phyloP scores from a whole-genome alignment of 2,797 vertebrate genomes.

The Rhinichthys osculus region DNA sequence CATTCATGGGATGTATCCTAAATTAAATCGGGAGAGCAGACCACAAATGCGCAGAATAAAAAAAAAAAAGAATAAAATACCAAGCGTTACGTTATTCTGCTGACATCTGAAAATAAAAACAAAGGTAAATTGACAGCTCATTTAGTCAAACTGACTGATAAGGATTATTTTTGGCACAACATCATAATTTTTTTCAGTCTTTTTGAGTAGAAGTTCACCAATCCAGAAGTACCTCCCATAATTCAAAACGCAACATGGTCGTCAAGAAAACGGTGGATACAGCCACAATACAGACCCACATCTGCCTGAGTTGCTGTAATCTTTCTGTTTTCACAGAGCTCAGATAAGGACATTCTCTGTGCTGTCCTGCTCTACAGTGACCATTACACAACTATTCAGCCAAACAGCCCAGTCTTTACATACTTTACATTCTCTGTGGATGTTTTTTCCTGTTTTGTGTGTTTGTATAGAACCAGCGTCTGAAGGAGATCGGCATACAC shows the following conservation, averaged over 20 bases:
- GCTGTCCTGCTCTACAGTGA: conserved; percentile 7
- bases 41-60: not conserved
- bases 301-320: not conserved
- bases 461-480: conserved; percentile 83
- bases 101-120: not conserved
- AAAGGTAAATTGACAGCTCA: not conserved
- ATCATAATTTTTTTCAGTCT: not conserved
- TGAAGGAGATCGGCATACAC: conserved; percentile 85
- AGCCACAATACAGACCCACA: not conserved
- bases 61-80: not conserved
- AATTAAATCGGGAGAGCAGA: not conserved
- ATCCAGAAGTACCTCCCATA: not conserved
- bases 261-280: not conserved
- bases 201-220: not conserved
- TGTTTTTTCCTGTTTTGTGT: conserved; percentile 25
- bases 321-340: conserved; percentile 35
- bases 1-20: not conserved
- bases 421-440: not conserved
- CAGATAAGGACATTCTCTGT: conserved; percentile 25
- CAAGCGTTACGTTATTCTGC: not conserved
- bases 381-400: not conserved
- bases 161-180: not conserved
- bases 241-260: not conserved
- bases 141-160: not conserved
- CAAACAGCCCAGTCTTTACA: not conserved